Evolutionary conservation across 2,888 invertebrate genomes (phyloP).

Genomic region (Oxystoma pomonae): DNA sequence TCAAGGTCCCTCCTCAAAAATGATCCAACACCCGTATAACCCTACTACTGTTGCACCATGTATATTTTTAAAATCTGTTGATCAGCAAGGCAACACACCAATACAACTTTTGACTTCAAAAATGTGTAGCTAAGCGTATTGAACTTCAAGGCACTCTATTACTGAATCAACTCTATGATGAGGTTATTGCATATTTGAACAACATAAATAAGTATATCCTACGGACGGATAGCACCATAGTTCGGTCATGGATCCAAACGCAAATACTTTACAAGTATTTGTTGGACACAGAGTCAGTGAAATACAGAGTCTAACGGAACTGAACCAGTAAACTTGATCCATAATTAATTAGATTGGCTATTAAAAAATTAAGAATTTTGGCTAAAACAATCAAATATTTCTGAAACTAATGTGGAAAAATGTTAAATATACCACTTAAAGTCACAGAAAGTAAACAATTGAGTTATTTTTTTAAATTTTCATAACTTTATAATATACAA

Average conservation of each 20-base stretch:
- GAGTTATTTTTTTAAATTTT: background rate
- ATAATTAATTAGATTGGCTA: conserved; percentile 20
- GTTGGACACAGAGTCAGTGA: conserved; percentile 29
- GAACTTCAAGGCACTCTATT: conserved; percentile 10
- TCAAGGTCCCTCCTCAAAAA: no score
- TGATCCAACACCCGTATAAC: no score
- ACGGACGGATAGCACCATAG: conserved; percentile 9
- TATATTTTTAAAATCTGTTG: no score
- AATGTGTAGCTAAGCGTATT: no score
- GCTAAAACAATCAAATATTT: background rate
- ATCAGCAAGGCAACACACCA: no score
- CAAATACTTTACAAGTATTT: conserved; percentile 28
- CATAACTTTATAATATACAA: background rate
- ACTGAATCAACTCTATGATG: conserved; percentile 11
- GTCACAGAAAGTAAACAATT: background rate
- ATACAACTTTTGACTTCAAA: no score
- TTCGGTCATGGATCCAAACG: conserved; percentile 2
- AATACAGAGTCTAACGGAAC: conserved; percentile 25
- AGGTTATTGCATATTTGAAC: conserved; percentile 5
- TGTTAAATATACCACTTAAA: background rate
- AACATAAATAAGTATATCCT: background rate
- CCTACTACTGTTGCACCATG: no score
- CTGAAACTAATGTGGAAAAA: background rate
- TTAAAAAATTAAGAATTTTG: background rate
- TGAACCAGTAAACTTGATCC: conserved; percentile 17